phyloP scores from a whole-genome alignment of 2,113 vertebrate species.

The Benitochromis conjunctus region DNA sequence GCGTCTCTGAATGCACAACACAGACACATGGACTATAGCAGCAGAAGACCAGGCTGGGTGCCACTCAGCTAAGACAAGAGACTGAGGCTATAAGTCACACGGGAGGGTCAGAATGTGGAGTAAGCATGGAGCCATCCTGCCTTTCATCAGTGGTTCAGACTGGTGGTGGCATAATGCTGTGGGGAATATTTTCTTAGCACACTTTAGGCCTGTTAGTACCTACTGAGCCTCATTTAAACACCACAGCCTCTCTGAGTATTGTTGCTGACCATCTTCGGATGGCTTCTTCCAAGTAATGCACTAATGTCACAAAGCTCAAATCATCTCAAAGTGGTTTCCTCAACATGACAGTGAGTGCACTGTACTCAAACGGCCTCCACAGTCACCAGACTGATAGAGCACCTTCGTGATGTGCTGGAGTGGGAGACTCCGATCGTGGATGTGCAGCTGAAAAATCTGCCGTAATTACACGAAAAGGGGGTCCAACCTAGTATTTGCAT shows the following conservation, averaged over 20 bases:
- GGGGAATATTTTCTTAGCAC: not conserved
- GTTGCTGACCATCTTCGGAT: not conserved
- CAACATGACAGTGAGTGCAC: not conserved
- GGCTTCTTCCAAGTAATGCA: not conserved
- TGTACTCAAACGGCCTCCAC: not conserved
- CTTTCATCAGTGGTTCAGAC: no score
- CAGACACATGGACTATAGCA: no score
- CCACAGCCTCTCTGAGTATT: not conserved
- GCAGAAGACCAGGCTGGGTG: no score
- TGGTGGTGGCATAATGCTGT: not conserved
- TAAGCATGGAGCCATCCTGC: no score
- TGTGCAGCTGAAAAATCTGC: not conserved
- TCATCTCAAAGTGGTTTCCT: not conserved
- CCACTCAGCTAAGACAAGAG: no score
- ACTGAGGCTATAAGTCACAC: no score
- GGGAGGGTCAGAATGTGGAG: no score
- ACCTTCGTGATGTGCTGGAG: not conserved
- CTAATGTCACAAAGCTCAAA: not conserved
- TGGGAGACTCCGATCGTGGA: accelerated
- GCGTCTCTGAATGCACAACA: no score
- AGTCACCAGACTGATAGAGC: not conserved
- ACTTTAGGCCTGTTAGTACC: not conserved
- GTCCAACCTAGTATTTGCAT: not conserved
- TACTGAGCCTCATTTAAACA: not conserved
- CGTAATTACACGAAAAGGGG: not conserved